These are phyloP conservation scores for Danio albolineatus DNA, from an alignment of 2,797 vertebrate genomes.

Conservation along the genomic window DNA sequence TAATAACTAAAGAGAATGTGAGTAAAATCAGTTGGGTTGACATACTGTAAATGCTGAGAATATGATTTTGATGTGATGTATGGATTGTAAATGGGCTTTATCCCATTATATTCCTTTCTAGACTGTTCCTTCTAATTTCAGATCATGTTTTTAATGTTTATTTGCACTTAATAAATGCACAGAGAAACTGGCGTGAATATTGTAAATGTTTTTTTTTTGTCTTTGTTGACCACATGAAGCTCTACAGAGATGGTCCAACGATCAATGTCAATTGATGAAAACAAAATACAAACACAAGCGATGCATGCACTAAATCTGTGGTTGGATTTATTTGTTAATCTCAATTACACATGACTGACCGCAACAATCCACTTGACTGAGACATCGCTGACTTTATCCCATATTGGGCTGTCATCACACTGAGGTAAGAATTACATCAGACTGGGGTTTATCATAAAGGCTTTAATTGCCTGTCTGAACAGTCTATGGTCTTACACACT, in stretches of 20 bases:
- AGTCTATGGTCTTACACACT: conserved; percentile 23
- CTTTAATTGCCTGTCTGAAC: conserved; percentile 2
- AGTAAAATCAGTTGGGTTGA: conserved; percentile 66
- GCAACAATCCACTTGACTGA: conserved; percentile 18
- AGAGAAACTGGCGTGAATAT: conserved; percentile 1
- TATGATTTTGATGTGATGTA: conserved; percentile 66
- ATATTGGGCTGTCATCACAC: conserved; percentile 33
- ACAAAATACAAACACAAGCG: background rate
- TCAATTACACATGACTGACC: conserved; percentile 7
- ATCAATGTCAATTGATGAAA: conserved; percentile 10
- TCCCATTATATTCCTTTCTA: conserved; percentile 53
- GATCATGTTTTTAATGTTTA: conserved; percentile 69
- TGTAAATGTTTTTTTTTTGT: background rate
- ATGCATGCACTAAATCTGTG: background rate
- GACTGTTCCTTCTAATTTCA: conserved; percentile 59
- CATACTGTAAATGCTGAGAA: conserved; percentile 65
- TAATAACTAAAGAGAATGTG: conserved; percentile 65
- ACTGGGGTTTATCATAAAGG: conserved; percentile 8
- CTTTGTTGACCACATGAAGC: background rate
- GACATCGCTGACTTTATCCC: conserved; percentile 10
- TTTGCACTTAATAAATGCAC: conserved; percentile 76
- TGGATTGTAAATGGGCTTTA: conserved; percentile 49
- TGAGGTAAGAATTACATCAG: conserved; percentile 59
- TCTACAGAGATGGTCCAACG: background rate
- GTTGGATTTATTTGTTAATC: background rate